Percentiles rank a stretch among this genome's conserved stretches.
phyloP scores from a whole-genome alignment of 2,888 invertebrate genomes.

The Hedya salicella region DNA sequence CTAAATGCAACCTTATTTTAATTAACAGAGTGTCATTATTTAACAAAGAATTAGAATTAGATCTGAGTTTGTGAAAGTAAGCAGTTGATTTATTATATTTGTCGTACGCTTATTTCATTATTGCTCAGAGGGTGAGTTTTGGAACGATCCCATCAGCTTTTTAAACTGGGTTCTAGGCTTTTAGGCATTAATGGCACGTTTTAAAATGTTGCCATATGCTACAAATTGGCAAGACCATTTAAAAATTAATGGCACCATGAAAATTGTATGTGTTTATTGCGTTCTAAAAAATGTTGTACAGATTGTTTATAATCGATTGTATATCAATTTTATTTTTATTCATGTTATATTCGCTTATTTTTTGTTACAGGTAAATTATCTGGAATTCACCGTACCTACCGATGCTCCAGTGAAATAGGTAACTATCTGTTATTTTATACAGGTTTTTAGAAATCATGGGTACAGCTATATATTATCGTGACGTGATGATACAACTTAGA shows the following conservation, averaged over 20 bases:
- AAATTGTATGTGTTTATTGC: too few relatives aligned
- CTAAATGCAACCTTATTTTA: background rate
- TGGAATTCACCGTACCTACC: background rate
- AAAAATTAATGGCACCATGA: too few relatives aligned
- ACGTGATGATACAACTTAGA: constrained; percentile 44
- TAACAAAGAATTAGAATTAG: background rate
- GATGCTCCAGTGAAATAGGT: constrained; percentile 8
- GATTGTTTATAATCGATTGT: background rate
- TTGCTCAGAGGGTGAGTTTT: constrained; percentile 62
- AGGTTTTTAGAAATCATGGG: background rate
- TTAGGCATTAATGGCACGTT: constrained; percentile 23
- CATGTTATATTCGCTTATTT: constrained; percentile 30
- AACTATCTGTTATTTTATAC: background rate
- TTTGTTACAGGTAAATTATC: constrained; percentile 61
- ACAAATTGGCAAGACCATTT: background rate
- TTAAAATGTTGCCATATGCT: constrained; percentile 5
- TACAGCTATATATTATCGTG: constrained; percentile 23
- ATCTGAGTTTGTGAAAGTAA: constrained; percentile 21
- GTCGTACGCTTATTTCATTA: constrained; percentile 84
- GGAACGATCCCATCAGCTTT: constrained; percentile 56
- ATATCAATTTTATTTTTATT: background rate
- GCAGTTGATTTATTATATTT: constrained; percentile 81
- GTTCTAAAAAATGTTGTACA: too few relatives aligned
- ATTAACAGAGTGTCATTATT: background rate
- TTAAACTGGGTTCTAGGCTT: constrained; percentile 38